phyloP scores from a whole-genome alignment of 2,797 vertebrate genomes.

The Macropus fuliginosus region DNA sequence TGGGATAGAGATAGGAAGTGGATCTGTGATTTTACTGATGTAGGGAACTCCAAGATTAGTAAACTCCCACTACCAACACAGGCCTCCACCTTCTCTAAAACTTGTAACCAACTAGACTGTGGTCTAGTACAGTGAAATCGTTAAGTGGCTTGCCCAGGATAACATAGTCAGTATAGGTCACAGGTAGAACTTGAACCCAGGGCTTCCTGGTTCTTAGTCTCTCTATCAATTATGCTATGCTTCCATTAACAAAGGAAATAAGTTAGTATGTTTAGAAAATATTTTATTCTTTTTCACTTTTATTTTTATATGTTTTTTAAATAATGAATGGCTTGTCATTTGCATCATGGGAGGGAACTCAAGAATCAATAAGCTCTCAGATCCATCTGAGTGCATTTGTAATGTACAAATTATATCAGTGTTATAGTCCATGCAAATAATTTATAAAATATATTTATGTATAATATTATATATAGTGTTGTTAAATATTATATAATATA shows the following conservation, averaged over 20 bases:
- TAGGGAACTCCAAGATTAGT: neutral
- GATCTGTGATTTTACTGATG: neutral
- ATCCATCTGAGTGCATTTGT: neutral
- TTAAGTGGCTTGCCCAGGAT: neutral
- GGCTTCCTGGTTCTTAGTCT: neutral
- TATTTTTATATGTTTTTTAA: neutral
- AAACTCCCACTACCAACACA: neutral
- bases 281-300: neutral
- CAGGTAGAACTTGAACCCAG: neutral
- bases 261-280: neutral
- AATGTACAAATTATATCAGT: neutral
- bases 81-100: neutral
- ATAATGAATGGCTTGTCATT: neutral
- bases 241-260: neutral
- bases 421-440: neutral
- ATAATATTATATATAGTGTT: neutral
- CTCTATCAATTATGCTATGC: neutral
- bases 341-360: neutral
- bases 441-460: neutral
- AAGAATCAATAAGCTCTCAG: neutral
- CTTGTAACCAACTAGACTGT: neutral
- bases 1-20: neutral
- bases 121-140: neutral
- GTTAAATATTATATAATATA: neutral
- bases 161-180: neutral